These are phyloP conservation scores for Cheilosia impressa DNA, from an alignment of 2,888 invertebrate genomes.

Conservation along the genomic window DNA sequence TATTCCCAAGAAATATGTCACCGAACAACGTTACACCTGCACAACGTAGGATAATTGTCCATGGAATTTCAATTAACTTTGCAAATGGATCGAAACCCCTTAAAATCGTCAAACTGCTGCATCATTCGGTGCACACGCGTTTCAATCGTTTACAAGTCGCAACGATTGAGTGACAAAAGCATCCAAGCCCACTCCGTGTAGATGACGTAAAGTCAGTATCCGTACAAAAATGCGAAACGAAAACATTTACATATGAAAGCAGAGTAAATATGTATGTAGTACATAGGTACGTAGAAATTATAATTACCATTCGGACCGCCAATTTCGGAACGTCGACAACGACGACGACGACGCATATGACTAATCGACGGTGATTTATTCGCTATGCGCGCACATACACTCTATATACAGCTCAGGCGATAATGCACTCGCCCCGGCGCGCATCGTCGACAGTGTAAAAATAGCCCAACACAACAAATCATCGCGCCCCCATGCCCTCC, in stretches of 20 bases:
- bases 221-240: conserved; percentile 7
- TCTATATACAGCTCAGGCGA: conserved; percentile 43
- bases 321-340: conserved; percentile 58
- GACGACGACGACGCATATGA: conserved; percentile 52
- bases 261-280: conserved; percentile 43
- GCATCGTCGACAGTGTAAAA: conserved; percentile 61
- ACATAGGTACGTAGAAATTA: conserved; percentile 31
- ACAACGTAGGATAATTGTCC: conserved; percentile 42
- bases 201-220: conserved; percentile 54
- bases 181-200: conserved; percentile 34
- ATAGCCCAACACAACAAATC: conserved; percentile 66
- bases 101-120: conserved; percentile 20
- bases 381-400: conserved; percentile 32
- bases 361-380: conserved; percentile 72
- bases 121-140: conserved; percentile 25
- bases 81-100: conserved; percentile 56
- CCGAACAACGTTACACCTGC: conserved; percentile 25
- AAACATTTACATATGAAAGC: conserved; percentile 47
- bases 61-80: conserved; percentile 60
- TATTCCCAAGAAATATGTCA: background rate
- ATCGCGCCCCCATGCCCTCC: conserved; percentile 9
- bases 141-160: conserved; percentile 32
- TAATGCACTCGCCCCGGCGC: conserved; percentile 55
- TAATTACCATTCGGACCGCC: conserved; percentile 61
- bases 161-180: conserved; percentile 56